Percentiles rank a stretch among this genome's conserved stretches.
Evolutionary conservation across 2,113 vertebrate species (phyloP).

Genomic region (Ovibos moschatus): DNA sequence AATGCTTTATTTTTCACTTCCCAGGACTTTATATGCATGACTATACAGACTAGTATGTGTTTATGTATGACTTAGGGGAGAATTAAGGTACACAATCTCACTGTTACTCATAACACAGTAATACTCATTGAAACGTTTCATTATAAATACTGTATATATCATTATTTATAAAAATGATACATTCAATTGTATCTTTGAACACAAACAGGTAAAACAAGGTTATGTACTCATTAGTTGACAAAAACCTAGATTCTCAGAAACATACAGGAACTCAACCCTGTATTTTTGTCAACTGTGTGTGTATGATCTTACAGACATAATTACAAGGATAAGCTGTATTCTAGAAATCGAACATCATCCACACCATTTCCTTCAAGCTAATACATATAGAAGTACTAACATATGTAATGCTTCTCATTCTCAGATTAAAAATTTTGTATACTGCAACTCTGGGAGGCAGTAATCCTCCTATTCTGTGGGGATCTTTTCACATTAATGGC

Average conservation of each 20-base stretch:
- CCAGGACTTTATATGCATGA: not conserved
- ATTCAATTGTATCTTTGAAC: not conserved
- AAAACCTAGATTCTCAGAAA: not conserved
- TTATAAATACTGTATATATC: not conserved
- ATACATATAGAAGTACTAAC: not conserved
- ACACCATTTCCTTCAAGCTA: not conserved
- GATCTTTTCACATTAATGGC: not conserved
- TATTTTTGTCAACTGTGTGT: not conserved
- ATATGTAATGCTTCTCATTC: not conserved
- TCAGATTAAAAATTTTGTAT: not conserved
- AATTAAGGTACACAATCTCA: not conserved
- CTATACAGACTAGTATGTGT: not conserved
- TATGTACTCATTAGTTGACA: not conserved
- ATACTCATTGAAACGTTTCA: not conserved
- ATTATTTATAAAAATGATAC: not conserved
- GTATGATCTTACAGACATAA: not conserved
- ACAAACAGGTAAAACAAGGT: not conserved
- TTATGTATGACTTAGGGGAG: not conserved
- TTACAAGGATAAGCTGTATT: not conserved
- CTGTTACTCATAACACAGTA: not conserved
- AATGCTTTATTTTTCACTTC: not conserved
- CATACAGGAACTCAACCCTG: not conserved
- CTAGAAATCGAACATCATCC: not conserved
- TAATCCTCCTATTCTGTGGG: not conserved
- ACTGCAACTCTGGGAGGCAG: not conserved